Conservation (phyloP, 2,888 invertebrate genomes). For the Epinotia ramella region DNA sequence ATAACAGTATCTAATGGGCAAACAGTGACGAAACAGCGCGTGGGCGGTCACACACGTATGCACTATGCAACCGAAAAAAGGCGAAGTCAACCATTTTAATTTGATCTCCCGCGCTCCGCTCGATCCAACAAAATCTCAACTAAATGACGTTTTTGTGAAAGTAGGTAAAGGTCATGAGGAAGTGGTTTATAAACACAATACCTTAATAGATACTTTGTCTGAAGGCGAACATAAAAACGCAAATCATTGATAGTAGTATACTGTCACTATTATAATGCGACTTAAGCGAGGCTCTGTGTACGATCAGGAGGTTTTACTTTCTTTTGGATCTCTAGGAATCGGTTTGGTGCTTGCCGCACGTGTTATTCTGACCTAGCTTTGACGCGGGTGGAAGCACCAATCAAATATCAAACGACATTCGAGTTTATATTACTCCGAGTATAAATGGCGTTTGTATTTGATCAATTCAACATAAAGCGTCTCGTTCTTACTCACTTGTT, state of each 20-base stretch:
- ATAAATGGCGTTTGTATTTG: too few species aligned
- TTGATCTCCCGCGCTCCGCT: conserved; percentile 1
- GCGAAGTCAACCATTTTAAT: neutral
- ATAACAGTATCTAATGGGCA: conserved; percentile 58
- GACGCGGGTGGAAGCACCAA: too few species aligned
- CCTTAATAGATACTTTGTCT: conserved; percentile 31
- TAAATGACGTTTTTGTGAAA: neutral
- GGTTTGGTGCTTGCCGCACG: too few species aligned
- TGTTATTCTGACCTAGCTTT: too few species aligned
- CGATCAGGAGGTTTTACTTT: neutral
- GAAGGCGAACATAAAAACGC: conserved; percentile 30
- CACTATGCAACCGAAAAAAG: conserved; percentile 31
- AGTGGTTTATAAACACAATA: conserved; percentile 26
- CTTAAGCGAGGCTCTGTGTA: conserved; percentile 18
- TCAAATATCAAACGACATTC: too few species aligned
- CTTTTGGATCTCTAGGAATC: too few species aligned
- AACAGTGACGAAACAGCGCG: conserved; percentile 59
- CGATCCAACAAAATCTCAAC: neutral
- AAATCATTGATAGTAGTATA: conserved; percentile 24
- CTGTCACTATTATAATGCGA: neutral
- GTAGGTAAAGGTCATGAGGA: neutral
- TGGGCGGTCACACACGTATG: conserved; percentile 55
- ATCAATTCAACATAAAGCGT: too few species aligned
- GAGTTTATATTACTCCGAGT: too few species aligned
- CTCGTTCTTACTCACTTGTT: too few species aligned